Conservation (phyloP, 2,797 vertebrate genomes). For the Apogon talboti region DNA sequence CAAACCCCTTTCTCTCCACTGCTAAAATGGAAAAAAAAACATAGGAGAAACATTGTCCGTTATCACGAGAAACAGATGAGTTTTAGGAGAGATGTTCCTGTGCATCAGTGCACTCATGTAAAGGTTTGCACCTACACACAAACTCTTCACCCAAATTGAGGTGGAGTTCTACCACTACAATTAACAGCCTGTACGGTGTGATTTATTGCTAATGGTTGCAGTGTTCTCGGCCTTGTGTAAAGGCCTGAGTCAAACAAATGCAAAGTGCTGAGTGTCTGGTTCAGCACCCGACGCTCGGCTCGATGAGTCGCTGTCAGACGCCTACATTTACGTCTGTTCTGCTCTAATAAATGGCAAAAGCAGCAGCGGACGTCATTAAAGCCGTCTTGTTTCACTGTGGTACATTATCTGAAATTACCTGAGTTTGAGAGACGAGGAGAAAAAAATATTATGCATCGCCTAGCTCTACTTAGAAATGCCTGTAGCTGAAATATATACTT, state of each 20-base stretch:
- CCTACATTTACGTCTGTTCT: conserved; percentile 26
- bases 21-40: too few relatives aligned
- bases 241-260: conserved; percentile 67
- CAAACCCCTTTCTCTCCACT: too few relatives aligned
- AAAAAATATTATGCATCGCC: too few relatives aligned
- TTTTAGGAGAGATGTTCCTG: too few relatives aligned
- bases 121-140: neutral
- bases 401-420: neutral
- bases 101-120: neutral
- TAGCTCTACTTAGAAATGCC: neutral
- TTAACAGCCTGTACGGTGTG: conserved; percentile 71
- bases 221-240: conserved; percentile 53
- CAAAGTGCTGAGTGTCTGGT: conserved; percentile 64
- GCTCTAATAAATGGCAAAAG: conserved; percentile 34
- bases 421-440: neutral
- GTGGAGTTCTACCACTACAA: conserved; percentile 70
- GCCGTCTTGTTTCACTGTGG: conserved; percentile 1
- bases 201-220: conserved; percentile 81
- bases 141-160: conserved; percentile 48
- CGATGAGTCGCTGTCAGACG: conserved; percentile 31
- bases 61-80: too few relatives aligned
- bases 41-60: too few relatives aligned
- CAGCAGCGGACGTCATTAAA: conserved; percentile 10
- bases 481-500: neutral
- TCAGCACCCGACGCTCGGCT: conserved; percentile 29